Evolutionary conservation across 2,888 invertebrate species (phyloP).

Genomic region (Rhamphomyia laevipes): DNA sequence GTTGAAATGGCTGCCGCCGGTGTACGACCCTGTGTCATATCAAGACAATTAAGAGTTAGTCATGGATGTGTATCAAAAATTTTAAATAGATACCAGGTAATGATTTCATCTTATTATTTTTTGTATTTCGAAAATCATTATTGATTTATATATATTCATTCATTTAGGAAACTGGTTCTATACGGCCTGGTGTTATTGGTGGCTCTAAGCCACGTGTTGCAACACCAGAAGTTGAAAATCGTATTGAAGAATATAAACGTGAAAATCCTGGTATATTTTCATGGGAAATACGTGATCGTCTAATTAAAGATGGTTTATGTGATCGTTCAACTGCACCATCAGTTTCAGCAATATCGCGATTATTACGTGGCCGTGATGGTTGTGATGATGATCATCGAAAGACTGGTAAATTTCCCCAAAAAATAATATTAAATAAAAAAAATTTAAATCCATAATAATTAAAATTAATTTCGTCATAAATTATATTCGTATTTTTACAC

Average conservation of each 20-base stretch:
- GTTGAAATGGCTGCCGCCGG: conserved; percentile 94
- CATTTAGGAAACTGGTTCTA: conserved; percentile 83
- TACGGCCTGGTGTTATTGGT: conserved; percentile 87
- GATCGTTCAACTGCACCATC: conserved; percentile 50
- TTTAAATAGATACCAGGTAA: conserved; percentile 75
- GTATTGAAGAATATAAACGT: conserved; percentile 81
- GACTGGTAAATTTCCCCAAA: conserved; percentile 15
- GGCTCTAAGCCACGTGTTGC: conserved; percentile 90
- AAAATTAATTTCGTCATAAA: too few species aligned
- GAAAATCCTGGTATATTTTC: conserved; percentile 91
- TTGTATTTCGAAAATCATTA: too few species aligned
- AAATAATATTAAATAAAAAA: conserved; percentile 15
- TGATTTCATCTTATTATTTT: neutral
- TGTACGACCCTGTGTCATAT: conserved; percentile 90
- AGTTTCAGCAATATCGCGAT: conserved; percentile 70
- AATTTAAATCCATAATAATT: too few species aligned
- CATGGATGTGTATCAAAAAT: conserved; percentile 98
- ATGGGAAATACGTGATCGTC: conserved; percentile 86
- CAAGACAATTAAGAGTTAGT: conserved; percentile 82
- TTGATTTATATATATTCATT: too few species aligned
- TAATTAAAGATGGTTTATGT: conserved; percentile 63
- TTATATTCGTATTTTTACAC: too few species aligned
- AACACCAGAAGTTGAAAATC: conserved; percentile 82
- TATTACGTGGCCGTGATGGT: conserved; percentile 58
- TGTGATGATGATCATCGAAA: conserved; percentile 26